These are phyloP conservation scores for Jacana jacana DNA, from an alignment of 2,113 vertebrate species.

Conservation along the genomic window DNA sequence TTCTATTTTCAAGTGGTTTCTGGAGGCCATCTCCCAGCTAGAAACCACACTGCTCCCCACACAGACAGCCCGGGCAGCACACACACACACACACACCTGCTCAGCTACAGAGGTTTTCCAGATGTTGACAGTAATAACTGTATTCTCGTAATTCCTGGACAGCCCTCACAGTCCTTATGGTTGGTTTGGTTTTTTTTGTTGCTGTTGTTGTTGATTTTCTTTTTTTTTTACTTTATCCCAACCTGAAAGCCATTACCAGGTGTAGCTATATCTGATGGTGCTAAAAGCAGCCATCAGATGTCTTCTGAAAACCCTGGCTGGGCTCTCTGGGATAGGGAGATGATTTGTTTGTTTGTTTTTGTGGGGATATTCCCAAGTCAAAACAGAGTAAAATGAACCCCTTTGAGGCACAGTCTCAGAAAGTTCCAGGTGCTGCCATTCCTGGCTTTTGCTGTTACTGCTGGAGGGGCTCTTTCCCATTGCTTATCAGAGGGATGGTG, in stretches of 20 bases:
- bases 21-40: background rate
- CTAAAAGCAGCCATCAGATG: background rate
- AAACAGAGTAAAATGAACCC: background rate
- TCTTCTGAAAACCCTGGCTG: background rate
- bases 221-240: background rate
- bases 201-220: background rate
- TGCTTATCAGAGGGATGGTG: background rate
- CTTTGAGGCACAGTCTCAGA: background rate
- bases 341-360: background rate
- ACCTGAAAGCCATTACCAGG: background rate
- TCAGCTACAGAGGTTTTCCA: background rate
- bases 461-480: background rate
- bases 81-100: background rate
- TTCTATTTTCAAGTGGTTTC: constrained; percentile 8
- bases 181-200: no score
- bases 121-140: background rate
- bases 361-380: background rate
- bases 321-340: background rate
- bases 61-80: background rate
- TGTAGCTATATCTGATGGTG: no score
- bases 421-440: background rate
- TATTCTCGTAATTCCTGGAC: background rate
- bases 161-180: background rate
- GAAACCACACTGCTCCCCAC: background rate
- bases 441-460: background rate